phyloP scores from a whole-genome alignment of 2,888 invertebrate genomes.

The Brachypterus glaber region DNA sequence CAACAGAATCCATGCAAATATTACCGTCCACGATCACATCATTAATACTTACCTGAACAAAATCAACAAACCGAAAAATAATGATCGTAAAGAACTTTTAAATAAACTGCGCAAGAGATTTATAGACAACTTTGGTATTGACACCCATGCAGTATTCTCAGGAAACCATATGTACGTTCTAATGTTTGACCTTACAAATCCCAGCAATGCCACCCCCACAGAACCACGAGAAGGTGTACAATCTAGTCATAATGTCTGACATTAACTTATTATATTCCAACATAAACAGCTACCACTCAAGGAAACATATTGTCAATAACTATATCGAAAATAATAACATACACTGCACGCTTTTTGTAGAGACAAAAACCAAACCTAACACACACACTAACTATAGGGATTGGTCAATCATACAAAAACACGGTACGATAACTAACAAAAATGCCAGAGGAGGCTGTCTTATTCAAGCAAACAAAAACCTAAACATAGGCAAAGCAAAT shows the following conservation, averaged over 20 bases:
- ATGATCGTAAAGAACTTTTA: conserved; percentile 4
- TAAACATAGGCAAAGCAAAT: no score
- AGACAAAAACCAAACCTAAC: no score
- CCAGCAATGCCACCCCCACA: conserved; percentile 4
- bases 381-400: no score
- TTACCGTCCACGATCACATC: conserved; percentile 8
- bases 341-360: no score
- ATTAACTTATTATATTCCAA: background rate
- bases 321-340: no score
- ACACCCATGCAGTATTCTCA: conserved; percentile 6
- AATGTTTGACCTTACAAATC: conserved; percentile 8
- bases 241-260: no score
- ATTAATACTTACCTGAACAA: conserved; percentile 8
- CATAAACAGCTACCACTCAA: conserved; percentile 5
- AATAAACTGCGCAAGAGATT: conserved; percentile 9
- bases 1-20: conserved; percentile 7
- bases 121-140: conserved; percentile 6
- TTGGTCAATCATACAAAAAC: no score
- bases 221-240: no score
- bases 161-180: conserved; percentile 8
- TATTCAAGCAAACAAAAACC: no score
- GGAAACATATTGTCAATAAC: no score
- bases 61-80: conserved; percentile 7
- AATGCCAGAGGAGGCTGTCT: no score
- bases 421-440: no score